Evolutionary conservation across 2,113 vertebrate genomes (phyloP), one percentile per base, ranked within the genome.

Genomic region (Bombycilla garrulus): DNA sequence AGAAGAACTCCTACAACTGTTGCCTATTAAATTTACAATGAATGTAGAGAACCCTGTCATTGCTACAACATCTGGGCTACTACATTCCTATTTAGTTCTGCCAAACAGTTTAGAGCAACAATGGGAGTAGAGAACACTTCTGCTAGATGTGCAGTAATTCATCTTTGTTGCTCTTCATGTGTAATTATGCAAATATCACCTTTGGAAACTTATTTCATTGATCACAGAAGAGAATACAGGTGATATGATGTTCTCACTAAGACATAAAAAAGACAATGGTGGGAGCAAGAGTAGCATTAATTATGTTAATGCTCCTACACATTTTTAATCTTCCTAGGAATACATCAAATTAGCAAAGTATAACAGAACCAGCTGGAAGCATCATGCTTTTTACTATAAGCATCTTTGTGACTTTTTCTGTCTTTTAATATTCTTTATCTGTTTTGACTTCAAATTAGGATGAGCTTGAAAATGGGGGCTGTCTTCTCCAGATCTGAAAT

Each of bases 1-100:
- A 84, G 69, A 81, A 53, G 67, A 96, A 78, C 38, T 93, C 26
- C 29, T 77, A 0, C 64, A 58, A 88, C 33, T 62, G 50, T 54
- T 73, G 38, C 54, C 35, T 81, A 47, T 84, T 86, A 92, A 62
- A 86, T 78, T 92, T 74, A 51, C 65, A 71, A 51, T 74, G 82
- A 88, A 86, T 94, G 92, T 90, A 92, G 86, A 95, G 51, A 71
- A 89, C 76, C 25, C 38, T 88, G 64, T 78, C 77, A 60, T 29
- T 74, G 76, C 74, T 78, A 70, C 36, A 92, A 71, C 82, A 94
- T 86, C 91, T 96, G 91, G 80, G 64, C 47, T 83, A 82, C 85
- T 92, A n/a, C 19, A 56, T 81, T 94, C 35, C 48, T 71, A 7
- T 67, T 92, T 71, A 58, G 57, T 71, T 94, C 86, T 93, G 77